phyloP scores from a whole-genome alignment of 2,113 vertebrate genomes.

The Laticauda colubrina region DNA sequence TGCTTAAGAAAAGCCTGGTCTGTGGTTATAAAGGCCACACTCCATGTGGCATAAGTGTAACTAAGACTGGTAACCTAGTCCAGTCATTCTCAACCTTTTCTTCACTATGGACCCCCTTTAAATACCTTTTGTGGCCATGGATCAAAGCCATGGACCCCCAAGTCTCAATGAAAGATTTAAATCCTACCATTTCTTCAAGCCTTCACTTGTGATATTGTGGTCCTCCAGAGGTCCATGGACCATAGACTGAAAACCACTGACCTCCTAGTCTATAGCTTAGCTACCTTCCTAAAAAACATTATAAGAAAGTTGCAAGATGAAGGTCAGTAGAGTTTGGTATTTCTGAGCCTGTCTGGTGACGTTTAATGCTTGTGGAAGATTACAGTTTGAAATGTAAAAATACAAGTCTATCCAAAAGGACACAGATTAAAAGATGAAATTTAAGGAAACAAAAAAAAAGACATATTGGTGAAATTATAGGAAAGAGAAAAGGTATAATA shows the following conservation, averaged over 20 bases:
- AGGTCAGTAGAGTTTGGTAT: not conserved
- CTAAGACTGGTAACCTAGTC: not conserved
- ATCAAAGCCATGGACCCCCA: not conserved
- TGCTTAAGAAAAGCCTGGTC: not conserved
- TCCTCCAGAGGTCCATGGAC: too few species aligned
- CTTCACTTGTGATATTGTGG: not conserved
- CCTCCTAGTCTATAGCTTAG: not conserved
- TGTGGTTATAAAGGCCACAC: not conserved
- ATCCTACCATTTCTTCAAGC: not conserved
- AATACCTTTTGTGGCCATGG: not conserved
- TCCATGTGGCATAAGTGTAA: not conserved
- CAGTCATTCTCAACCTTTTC: not conserved
- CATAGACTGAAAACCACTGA: too few species aligned
- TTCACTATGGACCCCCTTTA: not conserved
- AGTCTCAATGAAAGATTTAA: not conserved
- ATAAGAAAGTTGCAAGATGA: not conserved
- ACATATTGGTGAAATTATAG: not conserved
- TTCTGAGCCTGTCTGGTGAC: not conserved
- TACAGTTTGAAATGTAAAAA: not conserved
- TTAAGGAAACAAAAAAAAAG: not conserved
- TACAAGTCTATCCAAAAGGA: not conserved
- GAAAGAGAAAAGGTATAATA: not conserved
- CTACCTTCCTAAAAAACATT: not conserved
- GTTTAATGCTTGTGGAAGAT: not conserved
- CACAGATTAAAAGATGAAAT: not conserved